Conservation (phyloP, 1,140 invertebrate species). For the Andrena cerasifolii region DNA sequence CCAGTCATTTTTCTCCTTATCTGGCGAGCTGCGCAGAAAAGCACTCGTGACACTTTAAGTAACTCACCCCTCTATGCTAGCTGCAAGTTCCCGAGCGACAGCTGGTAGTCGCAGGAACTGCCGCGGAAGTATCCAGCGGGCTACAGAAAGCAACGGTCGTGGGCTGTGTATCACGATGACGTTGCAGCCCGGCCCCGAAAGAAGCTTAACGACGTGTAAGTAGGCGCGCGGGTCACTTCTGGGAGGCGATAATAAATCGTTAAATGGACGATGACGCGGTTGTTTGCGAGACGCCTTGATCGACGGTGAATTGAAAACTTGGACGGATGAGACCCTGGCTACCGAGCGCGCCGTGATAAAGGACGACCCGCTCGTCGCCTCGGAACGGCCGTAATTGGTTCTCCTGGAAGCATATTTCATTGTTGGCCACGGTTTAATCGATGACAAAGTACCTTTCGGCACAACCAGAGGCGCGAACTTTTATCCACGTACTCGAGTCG, state of each 20-base stretch:
- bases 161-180: conserved; percentile 55
- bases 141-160: not conserved
- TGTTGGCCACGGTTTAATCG: conserved; percentile 44
- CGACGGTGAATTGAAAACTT: conserved; percentile 51
- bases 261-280: conserved; percentile 56
- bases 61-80: not conserved
- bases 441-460: conserved; percentile 21
- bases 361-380: conserved; percentile 12
- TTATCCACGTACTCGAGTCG: conserved; percentile 15
- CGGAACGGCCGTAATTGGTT: conserved; percentile 55
- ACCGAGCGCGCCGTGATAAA: conserved; percentile 47
- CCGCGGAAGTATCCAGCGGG: not conserved
- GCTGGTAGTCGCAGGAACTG: conserved; percentile 44
- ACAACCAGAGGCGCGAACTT: not conserved
- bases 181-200: conserved; percentile 42
- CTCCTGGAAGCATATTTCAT: conserved; percentile 52
- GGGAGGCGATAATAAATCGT: conserved; percentile 64
- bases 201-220: conserved; percentile 54
- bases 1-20: conserved; percentile 26
- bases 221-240: conserved; percentile 37
- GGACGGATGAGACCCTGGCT: conserved; percentile 44
- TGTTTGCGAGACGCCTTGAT: conserved; percentile 55
- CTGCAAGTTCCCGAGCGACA: conserved; percentile 11
- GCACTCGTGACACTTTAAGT: conserved; percentile 38
- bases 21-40: not conserved